phyloP scores from a whole-genome alignment of 2,113 vertebrate species.

The Onychostruthus taczanowskii region DNA sequence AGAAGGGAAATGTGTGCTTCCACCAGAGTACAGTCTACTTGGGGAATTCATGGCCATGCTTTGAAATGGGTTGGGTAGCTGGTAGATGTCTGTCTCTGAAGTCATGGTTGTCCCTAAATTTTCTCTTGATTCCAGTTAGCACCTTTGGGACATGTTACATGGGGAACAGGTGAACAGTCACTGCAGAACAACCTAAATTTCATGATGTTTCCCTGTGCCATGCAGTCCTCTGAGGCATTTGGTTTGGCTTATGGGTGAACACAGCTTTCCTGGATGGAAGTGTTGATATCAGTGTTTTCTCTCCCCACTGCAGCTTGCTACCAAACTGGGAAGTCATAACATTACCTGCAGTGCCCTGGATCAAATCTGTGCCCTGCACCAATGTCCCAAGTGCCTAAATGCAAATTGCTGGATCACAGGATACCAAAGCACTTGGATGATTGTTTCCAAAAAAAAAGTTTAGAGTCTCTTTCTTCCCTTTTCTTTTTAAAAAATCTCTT shows the following conservation, averaged over 20 bases:
- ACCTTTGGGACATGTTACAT: rapidly evolving
- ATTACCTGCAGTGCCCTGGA: background rate
- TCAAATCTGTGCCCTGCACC: background rate
- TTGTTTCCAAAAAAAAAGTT: background rate
- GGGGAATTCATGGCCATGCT: background rate
- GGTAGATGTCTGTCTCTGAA: background rate
- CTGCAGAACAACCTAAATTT: background rate
- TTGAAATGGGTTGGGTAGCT: background rate
- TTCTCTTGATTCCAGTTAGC: background rate
- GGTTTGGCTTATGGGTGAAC: background rate
- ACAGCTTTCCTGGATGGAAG: background rate
- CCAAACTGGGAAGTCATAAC: background rate
- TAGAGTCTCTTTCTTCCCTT: constrained; percentile 39
- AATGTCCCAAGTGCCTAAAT: background rate
- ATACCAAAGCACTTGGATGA: background rate
- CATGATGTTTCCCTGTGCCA: background rate
- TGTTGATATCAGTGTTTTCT: background rate
- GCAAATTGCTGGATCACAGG: background rate
- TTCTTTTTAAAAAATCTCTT: constrained; percentile 28
- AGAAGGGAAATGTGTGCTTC: background rate
- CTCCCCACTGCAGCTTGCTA: background rate
- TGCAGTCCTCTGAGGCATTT: background rate
- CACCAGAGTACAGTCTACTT: background rate
- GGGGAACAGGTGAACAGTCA: background rate
- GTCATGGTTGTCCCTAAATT: background rate